Evolutionary conservation across 2,888 invertebrate species (phyloP), one percentile per base, ranked within the genome.

Genomic region (Entomobrya proxima): DNA sequence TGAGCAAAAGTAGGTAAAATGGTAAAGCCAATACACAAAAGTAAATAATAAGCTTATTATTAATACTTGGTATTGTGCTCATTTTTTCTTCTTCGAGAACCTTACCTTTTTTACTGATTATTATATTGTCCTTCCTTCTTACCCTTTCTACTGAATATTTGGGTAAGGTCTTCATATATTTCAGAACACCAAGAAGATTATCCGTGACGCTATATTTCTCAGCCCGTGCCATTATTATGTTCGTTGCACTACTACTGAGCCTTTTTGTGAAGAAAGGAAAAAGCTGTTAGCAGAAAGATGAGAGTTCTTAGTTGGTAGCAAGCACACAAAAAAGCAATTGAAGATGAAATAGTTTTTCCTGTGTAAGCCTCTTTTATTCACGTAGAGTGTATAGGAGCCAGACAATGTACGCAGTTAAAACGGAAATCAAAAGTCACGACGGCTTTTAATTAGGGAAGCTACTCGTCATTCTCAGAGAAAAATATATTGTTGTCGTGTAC

Each of bases 341-440:
- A 55, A 55, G 55, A 55, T 55, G 21, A 55, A 52, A 52, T n/a
- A 52, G 15, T 18, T 35, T 64, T 35, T 64, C 35, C 35, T 6
- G 35, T n/a, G n/a, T 64, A 61, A 61, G 11, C 61, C 32, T 15
- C 5, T n/a, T 30, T 30, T 1, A 32, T 61, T n/a, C 55, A 21
- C n/a, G n/a, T 55, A 55, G 0, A 32, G 32, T 61, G 35, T 35
- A 9, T 64, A 24, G 6, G 11, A 2, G 52, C 15, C 47, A 47
- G 13, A 32, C 13, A 4, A 35, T 64, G 15, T 9, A 2, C 32
- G 32, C 3, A 58, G 4, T 58, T 61, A 32, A 64, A 35, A 18
- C 64, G 64, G 64, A 64, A 64, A 64, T 61, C n/a, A 64, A 35
- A 64, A 64, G 64, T 64, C 35, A 35, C 35, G 64, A 64, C 35